Base-by-base conservation (phyloP, 2,113 vertebrate genomes). In the Leiothrix lutea region DNA sequence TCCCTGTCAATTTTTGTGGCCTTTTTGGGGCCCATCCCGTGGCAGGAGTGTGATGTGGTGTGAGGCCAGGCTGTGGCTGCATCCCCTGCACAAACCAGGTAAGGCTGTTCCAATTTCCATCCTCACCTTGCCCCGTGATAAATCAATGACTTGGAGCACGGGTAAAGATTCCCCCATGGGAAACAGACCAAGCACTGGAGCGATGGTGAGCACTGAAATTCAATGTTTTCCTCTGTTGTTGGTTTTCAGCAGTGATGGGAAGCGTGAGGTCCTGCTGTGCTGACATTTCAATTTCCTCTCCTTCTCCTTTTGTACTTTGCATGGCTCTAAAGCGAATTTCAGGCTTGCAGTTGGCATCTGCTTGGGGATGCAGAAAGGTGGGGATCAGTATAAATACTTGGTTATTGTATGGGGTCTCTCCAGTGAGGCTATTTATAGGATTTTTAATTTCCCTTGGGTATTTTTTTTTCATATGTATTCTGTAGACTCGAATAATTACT, bases 401-500 rank as follows among this genome's bases (percentile, higher is more conserved):
- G 57, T 47, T 80, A 12, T 58, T 86, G 29, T 42, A 5, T 56
- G 75, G 79, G 60, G 50, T 81, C 51, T 86, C 58, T 40, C 54
- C 62, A 87, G 33, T 14, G 38, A 91, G 62, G 40, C 44, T 80
- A n/a, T 83, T 91, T 36, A n/a, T 47, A 81, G 50, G 71, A 47
- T 40, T 88, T 91, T 90, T 93, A 40, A 92, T 96, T 91, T 82
- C 80, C 35, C 60, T 44, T 8, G 3, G 5, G 28, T 8, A 28
- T 80, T 88, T 65, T 73, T 80, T 38, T 36, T 5, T 10, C 14
- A 6, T 33, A 50, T 51, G 58, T 57, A 11, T 89, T 73, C 50
- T 80, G 50, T 51, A 94, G 81, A 87, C 61, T 58, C 66, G 60
- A 95, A 86, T 95, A 91, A 93, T 94, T 95, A 54, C 77, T 72